phyloP scores from a whole-genome alignment of 2,797 vertebrate genomes.

The Mycteria americana region DNA sequence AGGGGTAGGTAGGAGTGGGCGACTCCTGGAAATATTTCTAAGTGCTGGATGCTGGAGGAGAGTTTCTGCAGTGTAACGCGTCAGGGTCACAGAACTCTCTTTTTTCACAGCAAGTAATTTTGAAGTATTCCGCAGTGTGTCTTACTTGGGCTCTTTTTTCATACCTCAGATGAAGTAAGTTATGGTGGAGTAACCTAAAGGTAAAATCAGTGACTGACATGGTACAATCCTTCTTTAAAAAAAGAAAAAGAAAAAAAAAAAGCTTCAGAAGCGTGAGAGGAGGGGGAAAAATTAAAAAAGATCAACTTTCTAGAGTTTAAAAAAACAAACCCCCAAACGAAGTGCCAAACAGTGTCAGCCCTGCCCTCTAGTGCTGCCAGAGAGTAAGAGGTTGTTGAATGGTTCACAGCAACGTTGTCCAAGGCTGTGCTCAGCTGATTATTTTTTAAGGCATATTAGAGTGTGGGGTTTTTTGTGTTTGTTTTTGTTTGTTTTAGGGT shows the following conservation, averaged over 20 bases:
- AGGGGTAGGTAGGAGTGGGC: not conserved
- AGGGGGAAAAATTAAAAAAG: fast-evolving
- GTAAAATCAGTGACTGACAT: not conserved
- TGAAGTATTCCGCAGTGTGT: not conserved
- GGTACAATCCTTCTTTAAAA: no score
- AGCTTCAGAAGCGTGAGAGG: not conserved
- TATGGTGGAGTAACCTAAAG: not conserved
- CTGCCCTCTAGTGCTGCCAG: conserved; percentile 44
- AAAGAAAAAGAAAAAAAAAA: not conserved
- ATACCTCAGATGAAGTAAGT: not conserved
- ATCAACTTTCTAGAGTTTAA: not conserved
- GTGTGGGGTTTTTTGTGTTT: not conserved
- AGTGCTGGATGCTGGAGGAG: not conserved
- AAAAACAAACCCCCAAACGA: fast-evolving
- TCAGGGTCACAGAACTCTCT: not conserved
- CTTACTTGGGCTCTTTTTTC: not conserved
- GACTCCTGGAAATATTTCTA: not conserved
- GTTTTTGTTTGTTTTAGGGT: not conserved
- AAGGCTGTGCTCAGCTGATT: not conserved
- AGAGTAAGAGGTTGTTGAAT: not conserved
- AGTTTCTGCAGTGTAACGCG: not conserved
- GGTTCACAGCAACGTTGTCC: not conserved
- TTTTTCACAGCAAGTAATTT: not conserved
- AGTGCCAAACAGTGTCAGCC: not conserved
- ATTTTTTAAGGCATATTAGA: not conserved